Evolutionary conservation across 2,888 invertebrate species (phyloP).

Genomic region (Drosophila kokeensis): DNA sequence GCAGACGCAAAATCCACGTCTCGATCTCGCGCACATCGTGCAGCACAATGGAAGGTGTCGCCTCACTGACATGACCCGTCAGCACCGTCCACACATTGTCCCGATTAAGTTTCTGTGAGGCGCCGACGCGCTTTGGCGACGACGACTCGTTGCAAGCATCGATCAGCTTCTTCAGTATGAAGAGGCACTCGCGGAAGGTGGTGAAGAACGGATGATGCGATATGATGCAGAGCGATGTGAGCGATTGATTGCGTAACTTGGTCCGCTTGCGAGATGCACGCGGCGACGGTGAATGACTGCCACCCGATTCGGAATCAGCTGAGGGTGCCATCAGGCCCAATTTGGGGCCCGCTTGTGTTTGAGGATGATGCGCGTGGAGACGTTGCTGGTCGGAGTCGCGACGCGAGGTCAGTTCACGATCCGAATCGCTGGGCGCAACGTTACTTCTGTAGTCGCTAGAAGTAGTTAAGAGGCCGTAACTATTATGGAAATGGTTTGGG

Average conservation of each 20-base stretch:
- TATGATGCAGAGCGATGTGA: slow-evolving; percentile 98
- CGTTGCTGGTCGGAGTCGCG: slow-evolving; percentile 88
- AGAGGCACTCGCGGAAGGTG: slow-evolving; percentile 98
- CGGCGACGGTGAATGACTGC: slow-evolving; percentile 94
- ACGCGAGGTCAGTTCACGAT: slow-evolving; percentile 92
- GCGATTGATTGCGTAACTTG: slow-evolving; percentile 95
- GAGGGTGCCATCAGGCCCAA: slow-evolving; percentile 89
- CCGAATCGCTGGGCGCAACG: slow-evolving; percentile 95
- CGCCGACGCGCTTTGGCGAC: slow-evolving; percentile 94
- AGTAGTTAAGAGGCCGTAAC: slow-evolving; percentile 85
- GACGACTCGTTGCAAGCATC: slow-evolving; percentile 99
- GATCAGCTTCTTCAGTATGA: slow-evolving; percentile 97
- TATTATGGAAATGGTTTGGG: slow-evolving; percentile 83
- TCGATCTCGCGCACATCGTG: slow-evolving; percentile 99
- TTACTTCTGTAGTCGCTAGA: slow-evolving; percentile 97
- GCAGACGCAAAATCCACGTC: slow-evolving; percentile 98
- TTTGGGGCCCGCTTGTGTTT: slow-evolving; percentile 84
- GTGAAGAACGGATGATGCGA: slow-evolving; percentile 99
- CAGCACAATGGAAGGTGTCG: slow-evolving; percentile 93
- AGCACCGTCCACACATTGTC: slow-evolving; percentile 98
- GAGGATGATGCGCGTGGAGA: slow-evolving; percentile 66
- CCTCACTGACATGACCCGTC: slow-evolving; percentile 92
- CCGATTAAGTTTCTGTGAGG: slow-evolving; percentile 94
- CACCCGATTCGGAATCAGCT: slow-evolving; percentile 94
- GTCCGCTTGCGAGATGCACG: slow-evolving; percentile 92